Base-by-base conservation (phyloP, 2,797 vertebrate genomes). In the Balearica regulorum region DNA sequence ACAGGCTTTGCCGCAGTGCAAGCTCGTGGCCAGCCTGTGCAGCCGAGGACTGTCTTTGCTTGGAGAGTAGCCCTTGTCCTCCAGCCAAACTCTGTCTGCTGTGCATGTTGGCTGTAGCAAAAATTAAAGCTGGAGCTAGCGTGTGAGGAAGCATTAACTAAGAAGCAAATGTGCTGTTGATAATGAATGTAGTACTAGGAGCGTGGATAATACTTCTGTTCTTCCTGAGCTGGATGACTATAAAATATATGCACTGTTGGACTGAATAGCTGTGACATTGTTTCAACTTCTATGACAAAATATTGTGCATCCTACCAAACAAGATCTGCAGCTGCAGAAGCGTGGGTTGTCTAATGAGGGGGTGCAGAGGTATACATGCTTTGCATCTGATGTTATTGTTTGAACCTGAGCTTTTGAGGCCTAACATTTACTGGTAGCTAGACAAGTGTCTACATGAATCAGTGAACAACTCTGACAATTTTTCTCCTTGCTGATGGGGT, bases 21-120 rank as follows among this genome's bases (percentile, higher is more conserved):
- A 29, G 70, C 33, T 82, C 0, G 0, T 9, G 71, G 58, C 25
- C 62, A 49, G 61, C 41, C 29, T 0, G 0, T 53, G 39, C 44
- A 24, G 55, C 4, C 0, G 16, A 53, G 62, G 41, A 4, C 58
- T 66, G 44, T 10, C 75, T 48, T 48, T n/a, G 25, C 37, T 61
- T 89, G 85, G 84, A 81, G 41, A 41, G 70, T 10, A 44, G 76
- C 71, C 35, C 25, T 37, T 22, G 53, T 83, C 64, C 43, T 70
- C 43, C 65, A 60, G 85, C 61, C 65, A 29, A 8, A 6, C 24
- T 24, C 16, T 46, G 44, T 72, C 41, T 61, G 72, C 87, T 29
- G 24, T 8, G 58, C 26, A 12, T 22, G 16, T 76, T 69, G 78
- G 82, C 73, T 54, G 16, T 29, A 12, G 43, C 6, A 11, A 64